Evolutionary conservation across 2,113 vertebrate species (phyloP).

Genomic region (Laticauda colubrina): DNA sequence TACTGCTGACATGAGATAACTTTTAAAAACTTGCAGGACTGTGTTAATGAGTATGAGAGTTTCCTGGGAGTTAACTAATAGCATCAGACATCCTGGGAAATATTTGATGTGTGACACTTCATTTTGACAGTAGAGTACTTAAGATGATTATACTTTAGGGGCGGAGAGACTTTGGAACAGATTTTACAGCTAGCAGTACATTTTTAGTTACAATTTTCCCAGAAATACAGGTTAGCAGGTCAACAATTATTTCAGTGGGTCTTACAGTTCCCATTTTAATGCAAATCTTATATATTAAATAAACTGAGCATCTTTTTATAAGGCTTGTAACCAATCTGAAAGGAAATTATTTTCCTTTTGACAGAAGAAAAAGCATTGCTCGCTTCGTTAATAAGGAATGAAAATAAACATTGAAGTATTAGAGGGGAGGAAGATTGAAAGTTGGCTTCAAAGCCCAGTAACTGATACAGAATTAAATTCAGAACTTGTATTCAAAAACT

Average conservation of each 20-base stretch:
- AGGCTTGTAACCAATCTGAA: constrained; percentile 3
- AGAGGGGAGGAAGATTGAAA: background rate
- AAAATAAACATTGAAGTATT: background rate
- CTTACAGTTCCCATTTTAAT: constrained; percentile 33
- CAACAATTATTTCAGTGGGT: constrained; percentile 76
- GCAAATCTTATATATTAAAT: background rate
- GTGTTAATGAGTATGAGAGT: constrained; percentile 38
- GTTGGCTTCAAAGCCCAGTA: no score
- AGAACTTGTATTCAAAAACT: background rate
- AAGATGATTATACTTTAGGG: constrained; percentile 57
- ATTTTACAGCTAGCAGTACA: constrained; percentile 58
- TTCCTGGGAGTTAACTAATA: constrained; percentile 57
- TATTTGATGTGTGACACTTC: constrained; percentile 61
- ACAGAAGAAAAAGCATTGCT: background rate
- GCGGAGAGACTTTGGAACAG: constrained; percentile 42
- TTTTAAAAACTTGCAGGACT: constrained; percentile 52
- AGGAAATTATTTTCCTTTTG: constrained; percentile 1
- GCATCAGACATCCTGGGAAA: constrained; percentile 55
- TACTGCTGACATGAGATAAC: constrained; percentile 49
- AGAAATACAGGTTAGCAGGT: constrained; percentile 68
- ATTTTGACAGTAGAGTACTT: constrained; percentile 59
- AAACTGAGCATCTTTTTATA: background rate
- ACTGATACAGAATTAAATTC: background rate
- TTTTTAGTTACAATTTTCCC: constrained; percentile 63
- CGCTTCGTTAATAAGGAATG: background rate